These are phyloP conservation scores for Okapia johnstoni DNA, from an alignment of 2,113 vertebrate genomes.

Conservation along the genomic window DNA sequence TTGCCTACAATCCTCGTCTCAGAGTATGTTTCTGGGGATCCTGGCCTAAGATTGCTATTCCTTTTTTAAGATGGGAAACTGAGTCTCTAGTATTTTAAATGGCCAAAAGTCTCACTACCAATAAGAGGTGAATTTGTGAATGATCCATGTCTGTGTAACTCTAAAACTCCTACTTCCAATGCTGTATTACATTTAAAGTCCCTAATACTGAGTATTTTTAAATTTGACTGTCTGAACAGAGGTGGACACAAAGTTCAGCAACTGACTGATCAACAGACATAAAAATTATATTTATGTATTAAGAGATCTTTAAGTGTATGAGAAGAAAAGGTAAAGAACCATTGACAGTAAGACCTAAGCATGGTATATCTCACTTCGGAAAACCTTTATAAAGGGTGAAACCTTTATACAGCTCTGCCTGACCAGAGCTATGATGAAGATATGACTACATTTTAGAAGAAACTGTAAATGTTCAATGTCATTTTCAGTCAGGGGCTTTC, in stretches of 20 bases:
- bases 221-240: background rate
- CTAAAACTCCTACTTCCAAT: background rate
- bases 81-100: background rate
- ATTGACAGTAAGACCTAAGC: background rate
- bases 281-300: background rate
- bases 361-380: background rate
- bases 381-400: background rate
- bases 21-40: background rate
- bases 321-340: background rate
- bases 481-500: background rate
- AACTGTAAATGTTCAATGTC: background rate
- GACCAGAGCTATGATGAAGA: background rate
- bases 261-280: background rate
- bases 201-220: background rate
- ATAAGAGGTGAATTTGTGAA: background rate
- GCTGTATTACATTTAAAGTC: background rate
- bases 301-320: background rate
- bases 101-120: background rate
- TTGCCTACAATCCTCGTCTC: background rate
- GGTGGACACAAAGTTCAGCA: background rate
- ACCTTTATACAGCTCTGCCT: background rate
- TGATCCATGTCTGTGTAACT: background rate
- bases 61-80: background rate
- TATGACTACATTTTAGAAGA: background rate
- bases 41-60: background rate